A percentile compares a stretch with the other conserved stretches of the same genome.
Evolutionary conservation across 2,797 vertebrate genomes (phyloP).

Genomic region (Gadopsis marmoratus): DNA sequence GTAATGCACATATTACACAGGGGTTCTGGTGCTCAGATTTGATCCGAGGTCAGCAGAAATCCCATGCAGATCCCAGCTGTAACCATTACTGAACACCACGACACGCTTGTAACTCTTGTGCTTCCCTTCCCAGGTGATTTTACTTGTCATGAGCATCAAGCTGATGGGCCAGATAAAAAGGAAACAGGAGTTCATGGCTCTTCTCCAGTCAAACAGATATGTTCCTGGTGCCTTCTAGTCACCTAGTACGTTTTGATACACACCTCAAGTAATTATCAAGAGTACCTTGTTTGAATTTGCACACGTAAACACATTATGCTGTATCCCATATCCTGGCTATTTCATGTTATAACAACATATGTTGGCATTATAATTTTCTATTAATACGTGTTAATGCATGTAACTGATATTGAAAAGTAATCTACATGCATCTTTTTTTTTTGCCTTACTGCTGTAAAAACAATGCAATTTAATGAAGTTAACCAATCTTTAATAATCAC

Average conservation of each 20-base stretch:
- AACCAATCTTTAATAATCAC: slow-evolving; percentile 37
- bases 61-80: not conserved
- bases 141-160: slow-evolving; percentile 80
- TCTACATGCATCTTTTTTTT: slow-evolving; percentile 57
- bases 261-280: slow-evolving; percentile 35
- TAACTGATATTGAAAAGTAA: slow-evolving; percentile 62
- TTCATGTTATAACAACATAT: slow-evolving; percentile 64
- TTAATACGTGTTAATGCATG: slow-evolving; percentile 67
- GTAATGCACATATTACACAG: not conserved
- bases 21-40: not conserved
- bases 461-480: slow-evolving; percentile 50
- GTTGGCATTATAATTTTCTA: slow-evolving; percentile 51
- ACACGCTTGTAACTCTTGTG: not conserved
- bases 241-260: slow-evolving; percentile 54
- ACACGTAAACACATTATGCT: slow-evolving; percentile 69
- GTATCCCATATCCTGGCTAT: slow-evolving; percentile 68
- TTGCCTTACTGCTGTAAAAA: slow-evolving; percentile 68
- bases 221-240: slow-evolving; percentile 79
- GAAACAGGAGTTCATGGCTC: slow-evolving; percentile 80
- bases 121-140: slow-evolving; percentile 63
- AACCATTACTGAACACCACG: not conserved
- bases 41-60: not conserved
- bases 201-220: slow-evolving; percentile 81
- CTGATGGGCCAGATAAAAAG: slow-evolving; percentile 80
- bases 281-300: slow-evolving; percentile 72